These are phyloP conservation scores for Labrus mixtus DNA, from an alignment of 2,113 vertebrate genomes.

Conservation along the genomic window DNA sequence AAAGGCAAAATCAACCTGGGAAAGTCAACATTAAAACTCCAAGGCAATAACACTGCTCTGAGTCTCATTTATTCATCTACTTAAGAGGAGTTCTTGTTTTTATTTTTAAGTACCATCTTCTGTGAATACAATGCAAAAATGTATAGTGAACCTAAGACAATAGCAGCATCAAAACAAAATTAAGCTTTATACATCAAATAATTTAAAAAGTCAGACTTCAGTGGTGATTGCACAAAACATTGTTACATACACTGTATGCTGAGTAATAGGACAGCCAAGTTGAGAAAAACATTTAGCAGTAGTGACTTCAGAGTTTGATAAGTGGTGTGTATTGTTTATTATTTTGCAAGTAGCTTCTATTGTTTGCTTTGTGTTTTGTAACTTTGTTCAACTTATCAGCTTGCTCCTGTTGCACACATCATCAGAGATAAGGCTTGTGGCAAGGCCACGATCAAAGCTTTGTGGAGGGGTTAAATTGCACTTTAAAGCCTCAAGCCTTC, in stretches of 20 bases:
- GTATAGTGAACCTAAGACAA: conserved; percentile 61
- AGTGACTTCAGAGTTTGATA: conserved; percentile 53
- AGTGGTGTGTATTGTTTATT: conserved; percentile 47
- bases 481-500: conserved; percentile 78
- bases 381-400: conserved; percentile 68
- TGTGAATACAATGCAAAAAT: conserved; percentile 46
- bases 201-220: conserved; percentile 54
- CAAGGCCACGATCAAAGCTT: conserved; percentile 81
- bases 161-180: conserved; percentile 76
- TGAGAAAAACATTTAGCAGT: conserved; percentile 59
- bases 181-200: conserved; percentile 62
- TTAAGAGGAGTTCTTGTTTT: conserved; percentile 25
- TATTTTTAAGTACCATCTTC: conserved; percentile 46
- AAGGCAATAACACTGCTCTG: conserved; percentile 68
- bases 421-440: conserved; percentile 80
- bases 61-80: conserved; percentile 27
- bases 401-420: conserved; percentile 69
- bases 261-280: conserved; percentile 47
- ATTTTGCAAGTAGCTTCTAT: conserved; percentile 43
- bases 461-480: conserved; percentile 81
- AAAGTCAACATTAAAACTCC: conserved; percentile 44
- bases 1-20: conserved; percentile 38
- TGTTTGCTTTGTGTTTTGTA: conserved; percentile 54
- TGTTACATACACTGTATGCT: conserved; percentile 58
- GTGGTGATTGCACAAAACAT: conserved; percentile 72